Evolutionary conservation across 2,888 invertebrate species (phyloP), one percentile per base, ranked within the genome.

Genomic region (Selenia dentaria): DNA sequence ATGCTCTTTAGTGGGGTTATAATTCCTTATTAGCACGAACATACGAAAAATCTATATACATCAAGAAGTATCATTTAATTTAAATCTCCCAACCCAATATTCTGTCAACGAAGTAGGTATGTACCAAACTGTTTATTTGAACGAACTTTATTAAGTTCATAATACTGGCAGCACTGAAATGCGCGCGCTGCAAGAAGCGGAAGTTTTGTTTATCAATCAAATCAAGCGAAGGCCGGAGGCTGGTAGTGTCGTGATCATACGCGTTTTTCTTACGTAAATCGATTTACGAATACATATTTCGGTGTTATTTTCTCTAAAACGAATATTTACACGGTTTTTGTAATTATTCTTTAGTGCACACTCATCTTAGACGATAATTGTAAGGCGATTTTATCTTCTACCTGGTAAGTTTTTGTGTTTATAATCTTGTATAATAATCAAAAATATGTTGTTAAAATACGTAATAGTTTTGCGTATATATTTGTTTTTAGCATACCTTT

Each of bases 131-230:
- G n/a, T n/a, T n/a, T 16, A 16, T 4, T 16, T 16, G 16, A 16
- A 16, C 4, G 16, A 16, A 16, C 4, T 16, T 16, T 16, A 26
- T 27, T 18, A 27, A 31, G n/a, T n/a, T n/a, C n/a, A 27, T 18
- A 37, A 14, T 5, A 39, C 40, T 67, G 59, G 82, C 74, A 83
- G 70, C 69, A 71, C 65, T 11, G 11, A 54, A 77, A 60, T 88
- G 89, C 89, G 89, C 89, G 89, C 89, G 88, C 84, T 81, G 80
- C 76, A 57, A 59, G 66, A 70, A 74, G 70, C 72, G 76, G 78
- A 80, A 79, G 77, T 83, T 86, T 84, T 89, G 89, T 88, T 89
- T 89, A 88, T 84, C 88, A 87, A 85, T 86, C 83, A 83, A 82
- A 74, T 74, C 64, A 61, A 69, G 71, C 62, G 59, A 61, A 73